Conservation (phyloP, 2,888 invertebrate genomes). For the Diplolepis rosae region DNA sequence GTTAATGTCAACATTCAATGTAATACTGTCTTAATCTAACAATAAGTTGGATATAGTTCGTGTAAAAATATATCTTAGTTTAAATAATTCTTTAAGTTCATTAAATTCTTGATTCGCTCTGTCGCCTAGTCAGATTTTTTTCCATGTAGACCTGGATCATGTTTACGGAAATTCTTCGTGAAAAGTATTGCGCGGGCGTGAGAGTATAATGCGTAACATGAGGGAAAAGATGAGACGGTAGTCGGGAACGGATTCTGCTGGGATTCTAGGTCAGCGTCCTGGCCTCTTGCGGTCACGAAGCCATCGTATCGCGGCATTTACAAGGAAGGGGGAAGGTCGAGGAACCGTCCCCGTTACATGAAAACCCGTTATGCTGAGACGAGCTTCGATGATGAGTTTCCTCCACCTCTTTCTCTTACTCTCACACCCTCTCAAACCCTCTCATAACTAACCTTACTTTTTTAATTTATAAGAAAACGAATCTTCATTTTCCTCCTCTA, state of each 20-base stretch:
- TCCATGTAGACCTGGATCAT: neutral
- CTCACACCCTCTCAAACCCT: too few species aligned
- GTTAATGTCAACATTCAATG: too few species aligned
- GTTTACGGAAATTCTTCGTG: neutral
- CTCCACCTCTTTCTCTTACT: neutral
- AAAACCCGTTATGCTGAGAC: constrained; percentile 48
- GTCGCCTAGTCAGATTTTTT: too few species aligned
- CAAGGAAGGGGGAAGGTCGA: constrained; percentile 56
- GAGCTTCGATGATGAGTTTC: constrained; percentile 34
- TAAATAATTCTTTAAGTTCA: too few species aligned
- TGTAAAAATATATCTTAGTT: too few species aligned
- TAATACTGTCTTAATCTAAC: too few species aligned
- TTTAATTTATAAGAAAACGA: neutral
- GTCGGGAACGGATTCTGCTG: constrained; percentile 59
- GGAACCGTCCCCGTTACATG: constrained; percentile 68
- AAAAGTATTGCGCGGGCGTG: neutral
- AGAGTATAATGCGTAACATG: neutral
- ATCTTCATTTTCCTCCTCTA: neutral
- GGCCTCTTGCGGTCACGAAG: constrained; percentile 66
- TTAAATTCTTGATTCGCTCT: too few species aligned
- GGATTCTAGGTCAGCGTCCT: constrained; percentile 72
- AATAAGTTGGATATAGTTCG: too few species aligned
- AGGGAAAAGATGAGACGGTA: constrained; percentile 39
- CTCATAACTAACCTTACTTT: neutral
- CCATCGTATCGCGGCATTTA: constrained; percentile 52